A percentile compares a stretch with the other conserved stretches of the same genome.
Conservation (phyloP, 1,140 invertebrate species). For the Micrasema longulum region DNA sequence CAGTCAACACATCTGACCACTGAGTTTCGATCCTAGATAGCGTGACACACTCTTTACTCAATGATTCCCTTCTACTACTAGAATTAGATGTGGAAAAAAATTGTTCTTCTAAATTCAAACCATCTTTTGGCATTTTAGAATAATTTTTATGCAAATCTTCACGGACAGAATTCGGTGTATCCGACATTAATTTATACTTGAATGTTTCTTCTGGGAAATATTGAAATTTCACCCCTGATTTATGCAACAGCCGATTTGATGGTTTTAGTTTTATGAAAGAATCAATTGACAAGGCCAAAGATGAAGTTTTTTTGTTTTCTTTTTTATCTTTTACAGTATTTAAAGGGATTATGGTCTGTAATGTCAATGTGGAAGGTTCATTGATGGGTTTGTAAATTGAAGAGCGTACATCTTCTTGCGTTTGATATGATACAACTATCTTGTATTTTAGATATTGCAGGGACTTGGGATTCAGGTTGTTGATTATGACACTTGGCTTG, state of each 20-base stretch:
- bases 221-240: not conserved
- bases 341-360: no score
- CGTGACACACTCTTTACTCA: not conserved
- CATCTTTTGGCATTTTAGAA: no score
- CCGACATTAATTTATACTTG: not conserved
- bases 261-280: not conserved
- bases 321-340: no score
- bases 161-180: no score
- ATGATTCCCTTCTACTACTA: no score
- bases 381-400: not conserved
- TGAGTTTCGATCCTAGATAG: not conserved
- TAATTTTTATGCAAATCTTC: no score
- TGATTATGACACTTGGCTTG: not conserved
- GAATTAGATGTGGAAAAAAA: no score
- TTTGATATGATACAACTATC: not conserved
- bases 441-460: constrained; percentile 9
- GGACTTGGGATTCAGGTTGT: constrained; percentile 10
- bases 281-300: not conserved
- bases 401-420: not conserved
- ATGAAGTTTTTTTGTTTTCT: constrained; percentile 1
- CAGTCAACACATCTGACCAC: constrained; percentile 29
- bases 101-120: no score
- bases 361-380: no score
- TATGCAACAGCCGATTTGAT: no score
- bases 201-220: constrained; percentile 1